Percentiles rank a stretch among this genome's conserved stretches.
Evolutionary conservation across 2,888 invertebrate species (phyloP).

Genomic region (Gibbula magus): DNA sequence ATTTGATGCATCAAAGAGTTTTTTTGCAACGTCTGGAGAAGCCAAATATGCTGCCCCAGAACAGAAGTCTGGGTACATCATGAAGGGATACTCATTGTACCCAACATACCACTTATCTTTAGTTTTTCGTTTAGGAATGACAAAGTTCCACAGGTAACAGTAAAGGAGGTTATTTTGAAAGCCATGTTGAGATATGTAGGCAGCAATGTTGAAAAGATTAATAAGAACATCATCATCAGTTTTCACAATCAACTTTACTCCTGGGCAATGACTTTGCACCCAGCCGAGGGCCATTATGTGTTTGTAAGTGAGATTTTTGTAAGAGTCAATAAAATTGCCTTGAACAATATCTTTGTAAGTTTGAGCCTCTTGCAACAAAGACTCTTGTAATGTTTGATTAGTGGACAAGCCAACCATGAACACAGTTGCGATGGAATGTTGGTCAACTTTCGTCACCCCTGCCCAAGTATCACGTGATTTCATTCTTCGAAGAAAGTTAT

Average conservation of each 20-base stretch:
- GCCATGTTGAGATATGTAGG: slow-evolving; percentile 45
- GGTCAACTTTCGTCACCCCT: slow-evolving; percentile 33
- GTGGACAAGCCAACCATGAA: slow-evolving; percentile 44
- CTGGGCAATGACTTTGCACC: slow-evolving; percentile 64
- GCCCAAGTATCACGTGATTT: slow-evolving; percentile 56
- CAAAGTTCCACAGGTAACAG: slow-evolving; percentile 49
- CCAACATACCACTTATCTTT: slow-evolving; percentile 59
- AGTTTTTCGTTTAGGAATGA: slow-evolving; percentile 42
- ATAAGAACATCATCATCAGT: slow-evolving; percentile 73
- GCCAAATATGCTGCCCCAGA: slow-evolving; percentile 44
- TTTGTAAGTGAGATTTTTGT: slow-evolving; percentile 72
- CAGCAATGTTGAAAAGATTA: slow-evolving; percentile 78
- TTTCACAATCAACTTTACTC: slow-evolving; percentile 69
- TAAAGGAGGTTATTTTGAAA: slow-evolving; percentile 46
- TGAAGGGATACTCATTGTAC: slow-evolving; percentile 50
- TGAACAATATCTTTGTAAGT: slow-evolving; percentile 53
- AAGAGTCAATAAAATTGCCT: slow-evolving; percentile 69
- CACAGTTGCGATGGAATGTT: slow-evolving; percentile 38
- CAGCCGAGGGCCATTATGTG: slow-evolving; percentile 68
- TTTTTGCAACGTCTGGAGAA: slow-evolving; percentile 10
- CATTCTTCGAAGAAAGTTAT: slow-evolving; percentile 40
- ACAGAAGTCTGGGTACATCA: slow-evolving; percentile 61
- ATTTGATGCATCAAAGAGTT: slow-evolving; percentile 38
- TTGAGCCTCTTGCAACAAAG: slow-evolving; percentile 39
- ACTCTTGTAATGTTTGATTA: slow-evolving; percentile 27